phyloP scores from a whole-genome alignment of 2,888 invertebrate species.

The Caenorhabditis becei region DNA sequence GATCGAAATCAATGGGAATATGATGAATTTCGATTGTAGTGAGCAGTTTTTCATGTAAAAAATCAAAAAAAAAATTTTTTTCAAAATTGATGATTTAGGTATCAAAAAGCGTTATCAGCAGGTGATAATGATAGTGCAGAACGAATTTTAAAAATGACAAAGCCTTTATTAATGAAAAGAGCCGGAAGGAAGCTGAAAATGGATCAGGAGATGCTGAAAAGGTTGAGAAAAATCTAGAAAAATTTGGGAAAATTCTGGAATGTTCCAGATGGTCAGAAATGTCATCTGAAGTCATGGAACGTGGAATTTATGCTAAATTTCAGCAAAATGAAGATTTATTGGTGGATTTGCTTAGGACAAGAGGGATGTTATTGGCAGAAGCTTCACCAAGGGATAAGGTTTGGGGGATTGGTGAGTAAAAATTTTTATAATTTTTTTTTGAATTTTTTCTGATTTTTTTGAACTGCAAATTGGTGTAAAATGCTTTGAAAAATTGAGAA shows the following conservation, averaged over 20 bases:
- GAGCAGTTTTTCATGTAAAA: constrained; percentile 49
- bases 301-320: constrained; percentile 18
- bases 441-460: not conserved
- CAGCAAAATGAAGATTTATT: constrained; percentile 14
- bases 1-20: not conserved
- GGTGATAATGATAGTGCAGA: constrained; percentile 2
- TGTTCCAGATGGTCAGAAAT: constrained; percentile 21
- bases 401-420: constrained; percentile 35
- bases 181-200: constrained; percentile 36
- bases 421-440: not conserved
- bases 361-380: constrained; percentile 13
- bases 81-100: constrained; percentile 17
- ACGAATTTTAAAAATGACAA: constrained; percentile 15
- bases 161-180: constrained; percentile 33
- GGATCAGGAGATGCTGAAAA: constrained; percentile 14
- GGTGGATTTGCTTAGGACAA: constrained; percentile 4
- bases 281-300: constrained; percentile 23
- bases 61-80: not conserved
- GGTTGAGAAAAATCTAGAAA: not conserved
- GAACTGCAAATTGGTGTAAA: too few species aligned
- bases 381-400: constrained; percentile 29
- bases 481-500: too few species aligned
- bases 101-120: constrained; percentile 25
- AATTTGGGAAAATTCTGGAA: not conserved
- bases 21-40: constrained; percentile 23